Evolutionary conservation across 2,113 vertebrate genomes (phyloP).

Genomic region (Carollia perspicillata): DNA sequence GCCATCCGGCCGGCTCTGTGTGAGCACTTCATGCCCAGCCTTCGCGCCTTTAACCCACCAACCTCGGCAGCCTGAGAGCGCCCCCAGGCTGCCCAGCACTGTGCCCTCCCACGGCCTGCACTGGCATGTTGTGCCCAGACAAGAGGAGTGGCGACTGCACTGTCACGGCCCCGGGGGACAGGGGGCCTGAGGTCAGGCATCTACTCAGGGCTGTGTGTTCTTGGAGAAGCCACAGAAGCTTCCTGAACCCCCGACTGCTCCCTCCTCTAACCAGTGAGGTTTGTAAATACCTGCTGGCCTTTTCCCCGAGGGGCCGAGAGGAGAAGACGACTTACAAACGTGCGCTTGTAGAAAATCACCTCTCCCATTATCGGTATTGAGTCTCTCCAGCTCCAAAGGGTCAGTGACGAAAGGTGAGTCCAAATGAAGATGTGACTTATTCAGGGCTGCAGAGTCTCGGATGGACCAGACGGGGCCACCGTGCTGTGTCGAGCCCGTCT

Average conservation of each 20-base stretch:
- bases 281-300: background rate
- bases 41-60: background rate
- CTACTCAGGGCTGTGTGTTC: background rate
- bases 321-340: background rate
- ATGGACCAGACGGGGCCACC: background rate
- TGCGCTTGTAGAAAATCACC: background rate
- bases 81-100: background rate
- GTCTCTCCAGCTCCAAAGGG: background rate
- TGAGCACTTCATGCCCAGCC: fast-evolving
- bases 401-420: background rate
- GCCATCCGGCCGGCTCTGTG: too few species aligned
- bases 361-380: background rate
- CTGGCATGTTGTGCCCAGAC: background rate
- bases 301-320: background rate
- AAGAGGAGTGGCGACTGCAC: background rate
- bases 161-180: background rate
- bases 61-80: background rate
- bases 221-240: background rate
- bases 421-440: conserved; percentile 42
- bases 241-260: background rate
- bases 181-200: background rate
- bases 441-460: background rate
- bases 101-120: background rate
- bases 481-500: background rate
- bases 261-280: background rate